Conservation (phyloP, 2,113 vertebrate genomes). For the Chlorodrepanis virens region DNA sequence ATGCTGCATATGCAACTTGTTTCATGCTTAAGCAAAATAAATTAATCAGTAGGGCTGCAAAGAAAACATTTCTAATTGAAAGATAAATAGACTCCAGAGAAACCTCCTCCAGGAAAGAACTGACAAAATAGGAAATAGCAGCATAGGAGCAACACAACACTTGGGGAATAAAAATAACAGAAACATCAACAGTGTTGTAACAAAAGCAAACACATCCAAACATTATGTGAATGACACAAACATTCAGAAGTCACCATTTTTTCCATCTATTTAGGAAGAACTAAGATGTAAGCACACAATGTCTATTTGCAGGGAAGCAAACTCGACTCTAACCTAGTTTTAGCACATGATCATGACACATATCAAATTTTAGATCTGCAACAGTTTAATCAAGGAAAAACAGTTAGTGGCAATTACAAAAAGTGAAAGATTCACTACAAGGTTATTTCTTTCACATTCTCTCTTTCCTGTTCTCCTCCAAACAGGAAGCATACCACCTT, state of each 20-base stretch:
- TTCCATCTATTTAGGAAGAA: not conserved
- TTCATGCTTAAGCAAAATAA: constrained; percentile 16
- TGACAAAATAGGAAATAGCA: constrained; percentile 8
- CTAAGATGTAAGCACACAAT: not conserved
- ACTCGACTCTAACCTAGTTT: not conserved
- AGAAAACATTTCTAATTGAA: constrained; percentile 42
- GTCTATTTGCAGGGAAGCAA: not conserved
- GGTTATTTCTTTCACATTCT: not conserved
- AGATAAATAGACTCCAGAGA: constrained; percentile 36
- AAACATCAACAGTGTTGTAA: not conserved
- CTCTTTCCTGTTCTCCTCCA: not conserved
- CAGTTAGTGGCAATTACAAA: not conserved
- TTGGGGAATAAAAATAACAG: not conserved
- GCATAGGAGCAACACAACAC: not conserved
- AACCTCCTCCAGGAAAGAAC: constrained; percentile 16
- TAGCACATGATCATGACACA: not conserved
- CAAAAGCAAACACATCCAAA: not conserved
- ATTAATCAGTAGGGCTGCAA: constrained; percentile 1
- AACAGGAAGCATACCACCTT: not conserved
- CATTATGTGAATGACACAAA: not conserved
- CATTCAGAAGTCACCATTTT: not conserved
- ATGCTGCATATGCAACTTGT: not conserved
- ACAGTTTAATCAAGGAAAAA: not conserved
- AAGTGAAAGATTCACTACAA: not conserved
- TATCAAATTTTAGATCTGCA: not conserved